These are phyloP conservation scores for Proterorhinus semilunaris DNA, from an alignment of 2,113 vertebrate genomes.

Conservation along the genomic window DNA sequence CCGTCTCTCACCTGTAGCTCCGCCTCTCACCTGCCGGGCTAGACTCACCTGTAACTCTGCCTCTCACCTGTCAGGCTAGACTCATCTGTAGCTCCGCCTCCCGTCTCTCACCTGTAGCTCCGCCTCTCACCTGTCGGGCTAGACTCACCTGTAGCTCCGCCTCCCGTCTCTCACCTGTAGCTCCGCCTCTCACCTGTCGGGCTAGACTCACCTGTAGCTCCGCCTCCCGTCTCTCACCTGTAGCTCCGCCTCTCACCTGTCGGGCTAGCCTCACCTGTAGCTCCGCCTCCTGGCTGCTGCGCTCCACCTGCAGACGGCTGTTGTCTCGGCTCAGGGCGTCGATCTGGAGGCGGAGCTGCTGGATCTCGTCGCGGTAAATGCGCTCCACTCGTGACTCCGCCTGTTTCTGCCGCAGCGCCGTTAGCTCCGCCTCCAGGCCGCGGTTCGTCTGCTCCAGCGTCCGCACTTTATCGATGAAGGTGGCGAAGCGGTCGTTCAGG, in stretches of 20 bases:
- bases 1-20: no score
- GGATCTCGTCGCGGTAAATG: conserved; percentile 82
- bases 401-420: conserved; percentile 78
- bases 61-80: no score
- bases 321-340: conserved; percentile 80
- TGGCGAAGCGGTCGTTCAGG: conserved; percentile 86
- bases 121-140: no score
- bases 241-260: not conserved
- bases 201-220: no score
- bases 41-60: no score
- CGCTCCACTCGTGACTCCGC: conserved; percentile 75
- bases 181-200: no score
- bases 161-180: no score
- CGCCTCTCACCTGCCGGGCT: no score
- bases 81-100: no score
- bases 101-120: no score
- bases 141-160: no score
- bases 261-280: conserved; percentile 70
- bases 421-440: conserved; percentile 80
- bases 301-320: conserved; percentile 78
- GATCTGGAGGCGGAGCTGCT: conserved; percentile 78
- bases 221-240: no score
- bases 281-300: conserved; percentile 82
- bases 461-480: conserved; percentile 86
- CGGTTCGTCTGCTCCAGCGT: conserved; percentile 85